Conservation (phyloP, 2,888 invertebrate species). For the Dolichopus griseipennis region DNA sequence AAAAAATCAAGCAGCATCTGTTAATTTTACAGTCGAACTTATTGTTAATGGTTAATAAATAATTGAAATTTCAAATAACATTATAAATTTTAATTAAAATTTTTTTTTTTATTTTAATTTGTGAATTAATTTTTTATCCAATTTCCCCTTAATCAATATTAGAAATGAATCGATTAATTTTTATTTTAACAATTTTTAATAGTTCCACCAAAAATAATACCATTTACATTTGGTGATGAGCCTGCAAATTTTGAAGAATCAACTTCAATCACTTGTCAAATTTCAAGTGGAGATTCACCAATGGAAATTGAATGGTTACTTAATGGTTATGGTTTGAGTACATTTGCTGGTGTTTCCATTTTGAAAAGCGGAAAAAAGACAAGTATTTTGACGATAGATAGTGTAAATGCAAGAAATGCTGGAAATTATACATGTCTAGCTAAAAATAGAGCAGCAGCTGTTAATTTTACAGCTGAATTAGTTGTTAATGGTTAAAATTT, state of each 20-base stretch:
- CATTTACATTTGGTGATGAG: conserved; percentile 65
- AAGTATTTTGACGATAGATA: conserved; percentile 55
- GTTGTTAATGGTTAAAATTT: conserved; percentile 58
- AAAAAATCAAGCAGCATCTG: conserved; percentile 53
- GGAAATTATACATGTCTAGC: conserved; percentile 71
- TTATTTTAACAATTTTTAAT: conserved; percentile 19
- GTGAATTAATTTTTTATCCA: conserved; percentile 13
- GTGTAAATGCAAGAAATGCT: conserved; percentile 59
- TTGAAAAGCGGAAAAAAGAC: conserved; percentile 46
- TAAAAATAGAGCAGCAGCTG: conserved; percentile 62
- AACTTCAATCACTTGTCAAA: conserved; percentile 46
- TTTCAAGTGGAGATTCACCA: conserved; percentile 52
- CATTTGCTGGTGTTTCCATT: conserved; percentile 38
- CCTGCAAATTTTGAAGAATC: conserved; percentile 60
- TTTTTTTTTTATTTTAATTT: conserved; percentile 49
- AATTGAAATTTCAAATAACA: conserved; percentile 1
- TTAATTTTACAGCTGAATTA: conserved; percentile 59
- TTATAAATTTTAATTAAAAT: conserved; percentile 41
- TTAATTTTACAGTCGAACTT: conserved; percentile 52
- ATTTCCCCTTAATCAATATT: background rate
- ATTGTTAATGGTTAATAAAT: conserved; percentile 49
- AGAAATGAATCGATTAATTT: background rate
- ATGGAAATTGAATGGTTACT: conserved; percentile 53
- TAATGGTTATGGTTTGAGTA: conserved; percentile 44
- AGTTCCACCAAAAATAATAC: conserved; percentile 68